Conservation (phyloP, 2,113 vertebrate species). For the Perca flavescens region DNA sequence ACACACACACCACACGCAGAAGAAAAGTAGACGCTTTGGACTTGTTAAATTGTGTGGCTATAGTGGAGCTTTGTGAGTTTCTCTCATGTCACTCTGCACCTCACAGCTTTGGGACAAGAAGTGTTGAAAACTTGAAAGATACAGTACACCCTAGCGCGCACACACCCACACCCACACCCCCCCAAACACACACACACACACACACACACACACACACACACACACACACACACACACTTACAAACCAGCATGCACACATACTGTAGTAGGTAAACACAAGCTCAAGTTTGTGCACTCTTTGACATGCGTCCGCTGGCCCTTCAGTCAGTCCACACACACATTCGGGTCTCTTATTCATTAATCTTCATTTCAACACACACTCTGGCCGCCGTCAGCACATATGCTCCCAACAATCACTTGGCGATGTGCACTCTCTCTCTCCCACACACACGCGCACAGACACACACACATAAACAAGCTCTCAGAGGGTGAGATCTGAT, state of each 20-base stretch:
- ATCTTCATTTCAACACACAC: constrained; percentile 85
- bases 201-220: background rate
- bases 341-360: constrained; percentile 74
- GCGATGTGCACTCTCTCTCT: constrained; percentile 60
- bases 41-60: constrained; percentile 54
- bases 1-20: constrained; percentile 19
- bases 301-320: constrained; percentile 62
- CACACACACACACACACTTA: background rate
- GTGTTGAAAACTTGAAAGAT: constrained; percentile 65
- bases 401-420: constrained; percentile 81
- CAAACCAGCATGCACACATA: constrained; percentile 29
- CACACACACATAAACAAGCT: constrained; percentile 59
- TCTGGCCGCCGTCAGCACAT: constrained; percentile 79
- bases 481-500: constrained; percentile 80
- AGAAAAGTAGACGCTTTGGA: constrained; percentile 13
- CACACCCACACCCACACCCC: constrained; percentile 9
- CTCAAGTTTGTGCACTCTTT: constrained; percentile 54
- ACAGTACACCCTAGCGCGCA: constrained; percentile 44
- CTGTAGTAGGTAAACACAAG: constrained; percentile 28
- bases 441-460: constrained; percentile 34
- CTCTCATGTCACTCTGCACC: constrained; percentile 68
- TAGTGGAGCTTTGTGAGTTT: constrained; percentile 48
- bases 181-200: background rate
- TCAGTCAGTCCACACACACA: constrained; percentile 41
- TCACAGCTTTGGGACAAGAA: constrained; percentile 69